These are phyloP conservation scores for Gobio gobio DNA, from an alignment of 2,113 vertebrate genomes.

Conservation along the genomic window DNA sequence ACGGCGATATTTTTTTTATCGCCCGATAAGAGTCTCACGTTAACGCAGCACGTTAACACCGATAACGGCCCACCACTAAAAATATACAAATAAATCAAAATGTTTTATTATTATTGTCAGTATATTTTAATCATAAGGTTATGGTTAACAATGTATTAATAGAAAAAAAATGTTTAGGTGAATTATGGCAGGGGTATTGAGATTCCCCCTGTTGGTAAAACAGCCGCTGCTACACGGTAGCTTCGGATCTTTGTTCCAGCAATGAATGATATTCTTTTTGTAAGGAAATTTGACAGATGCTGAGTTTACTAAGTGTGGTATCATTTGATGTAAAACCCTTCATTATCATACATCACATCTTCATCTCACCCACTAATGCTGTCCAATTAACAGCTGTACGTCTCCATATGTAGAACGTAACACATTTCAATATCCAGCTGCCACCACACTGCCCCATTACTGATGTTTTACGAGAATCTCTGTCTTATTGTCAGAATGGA, in stretches of 20 bases:
- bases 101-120: too few species aligned
- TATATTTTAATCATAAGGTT: too few species aligned
- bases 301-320: not conserved
- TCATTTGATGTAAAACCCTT: not conserved
- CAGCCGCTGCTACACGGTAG: not conserved
- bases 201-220: not conserved
- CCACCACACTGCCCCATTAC: not conserved
- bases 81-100: too few species aligned
- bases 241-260: not conserved
- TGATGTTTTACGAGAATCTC: not conserved
- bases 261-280: not conserved
- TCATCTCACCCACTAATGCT: not conserved
- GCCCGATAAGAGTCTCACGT: too few species aligned
- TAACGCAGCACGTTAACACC: too few species aligned
- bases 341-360: not conserved
- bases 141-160: too few species aligned
- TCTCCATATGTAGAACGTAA: not conserved
- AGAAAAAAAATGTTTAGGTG: too few species aligned
- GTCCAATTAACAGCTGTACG: not conserved
- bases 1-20: too few species aligned
- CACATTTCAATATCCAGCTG: not conserved
- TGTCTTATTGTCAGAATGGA: conserved; percentile 78
- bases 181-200: not conserved
- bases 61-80: too few species aligned
- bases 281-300: not conserved